Conservation (phyloP, 2,797 vertebrate genomes). For the Cynodonichthys magdalenae region DNA sequence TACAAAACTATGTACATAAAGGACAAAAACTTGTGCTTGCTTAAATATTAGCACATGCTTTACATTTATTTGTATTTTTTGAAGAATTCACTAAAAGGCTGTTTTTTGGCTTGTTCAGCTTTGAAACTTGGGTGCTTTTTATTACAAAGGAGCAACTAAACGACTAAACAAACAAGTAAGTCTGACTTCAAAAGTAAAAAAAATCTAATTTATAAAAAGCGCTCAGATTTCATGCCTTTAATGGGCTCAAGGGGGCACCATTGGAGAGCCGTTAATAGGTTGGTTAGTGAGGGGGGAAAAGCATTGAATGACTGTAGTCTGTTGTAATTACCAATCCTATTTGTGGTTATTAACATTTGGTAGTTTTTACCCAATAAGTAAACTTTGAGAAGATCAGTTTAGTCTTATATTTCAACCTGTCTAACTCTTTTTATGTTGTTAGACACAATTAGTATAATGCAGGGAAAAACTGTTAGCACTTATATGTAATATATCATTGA, state of each 20-base stretch:
- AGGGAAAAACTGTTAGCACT: no score
- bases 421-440: no score
- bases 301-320: conserved; percentile 7
- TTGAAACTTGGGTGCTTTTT: neutral
- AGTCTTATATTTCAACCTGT: neutral
- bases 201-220: neutral
- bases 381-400: neutral
- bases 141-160: neutral
- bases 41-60: no score
- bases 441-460: no score
- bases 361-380: neutral
- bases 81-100: neutral
- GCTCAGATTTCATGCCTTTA: conserved; percentile 21
- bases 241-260: conserved; percentile 67
- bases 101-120: neutral
- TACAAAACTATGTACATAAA: conserved; percentile 12
- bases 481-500: no score
- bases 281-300: conserved; percentile 2
- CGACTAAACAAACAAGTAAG: neutral
- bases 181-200: neutral
- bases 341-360: neutral
- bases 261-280: conserved; percentile 35
- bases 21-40: no score
- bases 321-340: neutral
- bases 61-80: neutral